These are phyloP conservation scores for Atrina japonica DNA, from an alignment of 2,888 invertebrate species.

Conservation along the genomic window DNA sequence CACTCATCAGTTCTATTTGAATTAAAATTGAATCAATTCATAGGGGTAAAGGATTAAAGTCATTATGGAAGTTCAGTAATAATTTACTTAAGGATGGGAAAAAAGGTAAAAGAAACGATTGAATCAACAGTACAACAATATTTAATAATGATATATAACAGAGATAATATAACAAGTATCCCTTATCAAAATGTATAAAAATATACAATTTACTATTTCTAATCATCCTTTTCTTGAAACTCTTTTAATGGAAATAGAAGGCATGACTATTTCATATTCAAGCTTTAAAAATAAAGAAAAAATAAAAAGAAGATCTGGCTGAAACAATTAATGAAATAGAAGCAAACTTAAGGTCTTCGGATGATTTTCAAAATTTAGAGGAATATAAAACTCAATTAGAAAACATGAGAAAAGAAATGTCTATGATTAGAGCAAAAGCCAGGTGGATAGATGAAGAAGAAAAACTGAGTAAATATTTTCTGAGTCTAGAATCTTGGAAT, in stretches of 20 bases:
- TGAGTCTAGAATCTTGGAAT: constrained; percentile 1
- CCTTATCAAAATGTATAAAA: too few species aligned
- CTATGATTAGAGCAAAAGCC: constrained; percentile 3
- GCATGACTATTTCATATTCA: constrained; percentile 15
- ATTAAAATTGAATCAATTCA: background rate
- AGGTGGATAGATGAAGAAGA: background rate
- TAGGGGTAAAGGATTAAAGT: background rate
- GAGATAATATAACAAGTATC: too few species aligned
- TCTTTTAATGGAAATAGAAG: constrained; percentile 38
- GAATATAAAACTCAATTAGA: constrained; percentile 9
- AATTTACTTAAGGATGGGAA: background rate
- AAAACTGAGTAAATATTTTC: constrained; percentile 17
- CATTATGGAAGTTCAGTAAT: background rate
- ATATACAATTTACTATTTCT: constrained; percentile 24
- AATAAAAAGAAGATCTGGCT: constrained; percentile 19
- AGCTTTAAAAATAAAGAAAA: constrained; percentile 22
- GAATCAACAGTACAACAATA: too few species aligned
- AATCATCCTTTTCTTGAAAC: constrained; percentile 30
- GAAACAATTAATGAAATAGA: background rate
- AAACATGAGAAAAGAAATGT: background rate
- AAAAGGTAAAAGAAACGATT: too few species aligned
- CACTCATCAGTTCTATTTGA: background rate
- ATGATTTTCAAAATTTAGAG: background rate
- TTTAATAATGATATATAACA: too few species aligned
- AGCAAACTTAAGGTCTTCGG: background rate